A percentile compares a stretch with the other conserved stretches of the same genome.
phyloP scores from a whole-genome alignment of 2,113 vertebrate species.

The Hepsetus odoe region DNA sequence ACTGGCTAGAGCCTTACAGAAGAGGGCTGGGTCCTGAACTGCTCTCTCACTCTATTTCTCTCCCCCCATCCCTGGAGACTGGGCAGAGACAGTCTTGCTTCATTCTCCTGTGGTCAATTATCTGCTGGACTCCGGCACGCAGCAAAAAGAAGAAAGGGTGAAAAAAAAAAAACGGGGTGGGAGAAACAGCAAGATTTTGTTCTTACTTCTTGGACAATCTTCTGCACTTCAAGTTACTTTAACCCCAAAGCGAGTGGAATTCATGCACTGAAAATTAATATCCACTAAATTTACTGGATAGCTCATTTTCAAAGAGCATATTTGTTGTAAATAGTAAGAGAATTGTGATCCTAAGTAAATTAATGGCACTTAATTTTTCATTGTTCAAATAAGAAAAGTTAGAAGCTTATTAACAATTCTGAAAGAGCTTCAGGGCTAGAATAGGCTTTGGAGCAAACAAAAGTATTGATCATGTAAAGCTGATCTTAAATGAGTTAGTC shows the following conservation, averaged over 20 bases:
- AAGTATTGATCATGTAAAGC: neutral
- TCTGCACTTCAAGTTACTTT: neutral
- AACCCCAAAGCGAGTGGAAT: neutral
- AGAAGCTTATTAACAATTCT: too few species aligned
- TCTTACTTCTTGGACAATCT: neutral
- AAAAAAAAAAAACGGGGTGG: neutral
- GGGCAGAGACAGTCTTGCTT: conserved; percentile 53
- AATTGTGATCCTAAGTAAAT: too few species aligned
- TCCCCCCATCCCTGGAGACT: conserved; percentile 50
- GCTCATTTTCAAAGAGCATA: too few species aligned
- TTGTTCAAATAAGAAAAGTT: too few species aligned
- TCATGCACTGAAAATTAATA: neutral
- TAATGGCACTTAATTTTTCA: too few species aligned
- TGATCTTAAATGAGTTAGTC: neutral
- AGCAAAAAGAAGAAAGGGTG: conserved; percentile 18
- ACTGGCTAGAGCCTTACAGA: conserved; percentile 44
- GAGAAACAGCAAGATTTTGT: conserved; percentile 1
- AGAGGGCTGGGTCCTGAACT: conserved; percentile 19
- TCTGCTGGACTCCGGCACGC: conserved; percentile 42
- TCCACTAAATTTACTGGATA: too few species aligned
- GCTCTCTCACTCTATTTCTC: conserved; percentile 12
- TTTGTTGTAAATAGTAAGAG: too few species aligned
- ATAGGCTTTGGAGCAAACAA: too few species aligned
- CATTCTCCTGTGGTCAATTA: conserved; percentile 52
- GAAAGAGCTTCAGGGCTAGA: too few species aligned